Base-by-base conservation (phyloP, 2,888 invertebrate genomes). In the Rotaria sp. region DNA sequence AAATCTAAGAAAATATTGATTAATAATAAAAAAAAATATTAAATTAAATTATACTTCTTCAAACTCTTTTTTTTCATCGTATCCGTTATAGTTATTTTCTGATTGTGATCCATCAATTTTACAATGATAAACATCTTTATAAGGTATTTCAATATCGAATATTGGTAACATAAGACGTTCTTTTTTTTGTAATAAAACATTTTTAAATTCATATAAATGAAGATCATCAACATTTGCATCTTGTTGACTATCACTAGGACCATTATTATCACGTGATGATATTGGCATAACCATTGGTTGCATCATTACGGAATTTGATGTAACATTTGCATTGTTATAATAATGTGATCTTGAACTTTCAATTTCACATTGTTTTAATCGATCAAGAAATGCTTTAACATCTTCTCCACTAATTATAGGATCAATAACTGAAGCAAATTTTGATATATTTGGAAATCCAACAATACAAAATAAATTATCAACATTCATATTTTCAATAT, bases 41-140 rank as follows among this genome's bases (percentile, higher is more conserved):
- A 80, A 30, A 67, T 30, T 35, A 13, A 30, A 67, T 30, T 80
- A 1, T 80, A 80, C 75, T 45, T 80, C 75, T 80, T 38, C 75
- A 10, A 26, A 45, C 8, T 21, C 4, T 26, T 80, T 80, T 24
- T 80, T 5, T 26, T 80, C 41, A 26, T 15, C 26, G 10, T 21
- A 41, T 18, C 67, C 30, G 13, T 18, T 35, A 3, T n/a, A 18
- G 18, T 0, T 10, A 26, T 41, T 41, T 24, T 24, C 5, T 4
- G 38, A 3, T 24, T 26, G 8, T 21, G 11, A 2, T 45, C 8
- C 1, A 41, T 45, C 45, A 26, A 80, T 45, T 80, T 80, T 80
- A 80, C 75, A 80, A 80, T 80, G 75, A 80, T 80, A 80, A 80
- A 80, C 45, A 80, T 80, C 75, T 45, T 45, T 80, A 80, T 80